phyloP scores from a whole-genome alignment of 2,113 vertebrate species.

The Camelus dromedarius region DNA sequence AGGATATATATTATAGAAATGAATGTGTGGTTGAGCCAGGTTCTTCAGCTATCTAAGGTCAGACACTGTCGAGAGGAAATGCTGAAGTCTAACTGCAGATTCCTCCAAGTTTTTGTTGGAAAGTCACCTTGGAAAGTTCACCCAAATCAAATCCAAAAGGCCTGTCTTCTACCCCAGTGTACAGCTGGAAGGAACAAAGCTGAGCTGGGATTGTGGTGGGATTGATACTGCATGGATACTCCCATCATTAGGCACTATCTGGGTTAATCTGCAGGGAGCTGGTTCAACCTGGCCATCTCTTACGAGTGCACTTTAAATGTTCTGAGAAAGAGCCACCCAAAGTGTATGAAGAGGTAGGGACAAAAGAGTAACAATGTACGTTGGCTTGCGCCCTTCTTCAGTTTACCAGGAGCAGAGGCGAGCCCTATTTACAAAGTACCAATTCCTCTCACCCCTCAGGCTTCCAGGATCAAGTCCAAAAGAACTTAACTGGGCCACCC shows the following conservation, averaged over 20 bases:
- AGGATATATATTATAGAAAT: not conserved
- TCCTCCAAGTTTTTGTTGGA: not conserved
- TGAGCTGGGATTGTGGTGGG: not conserved
- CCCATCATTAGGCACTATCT: not conserved
- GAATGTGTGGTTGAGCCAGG: not conserved
- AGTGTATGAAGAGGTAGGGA: not conserved
- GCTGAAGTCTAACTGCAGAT: not conserved
- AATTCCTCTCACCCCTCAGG: not conserved
- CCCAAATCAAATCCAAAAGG: not conserved
- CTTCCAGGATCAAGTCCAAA: not conserved
- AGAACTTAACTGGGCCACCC: not conserved
- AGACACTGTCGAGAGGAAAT: conserved; percentile 2
- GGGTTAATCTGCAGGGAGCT: not conserved
- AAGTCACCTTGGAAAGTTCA: not conserved
- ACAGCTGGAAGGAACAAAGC: not conserved
- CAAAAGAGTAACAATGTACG: not conserved
- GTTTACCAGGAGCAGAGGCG: not conserved
- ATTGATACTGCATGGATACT: not conserved
- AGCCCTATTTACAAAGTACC: not conserved
- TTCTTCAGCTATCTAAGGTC: conserved; percentile 24
- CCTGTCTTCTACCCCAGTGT: not conserved
- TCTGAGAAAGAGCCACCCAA: not conserved
- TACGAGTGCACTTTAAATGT: not conserved
- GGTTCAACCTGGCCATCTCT: not conserved
- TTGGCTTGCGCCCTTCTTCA: not conserved